A percentile compares a stretch with the other conserved stretches of the same genome.
These are phyloP conservation scores for Microctenopoma lineatum DNA, from an alignment of 2,797 vertebrate genomes.

Conservation along the genomic window DNA sequence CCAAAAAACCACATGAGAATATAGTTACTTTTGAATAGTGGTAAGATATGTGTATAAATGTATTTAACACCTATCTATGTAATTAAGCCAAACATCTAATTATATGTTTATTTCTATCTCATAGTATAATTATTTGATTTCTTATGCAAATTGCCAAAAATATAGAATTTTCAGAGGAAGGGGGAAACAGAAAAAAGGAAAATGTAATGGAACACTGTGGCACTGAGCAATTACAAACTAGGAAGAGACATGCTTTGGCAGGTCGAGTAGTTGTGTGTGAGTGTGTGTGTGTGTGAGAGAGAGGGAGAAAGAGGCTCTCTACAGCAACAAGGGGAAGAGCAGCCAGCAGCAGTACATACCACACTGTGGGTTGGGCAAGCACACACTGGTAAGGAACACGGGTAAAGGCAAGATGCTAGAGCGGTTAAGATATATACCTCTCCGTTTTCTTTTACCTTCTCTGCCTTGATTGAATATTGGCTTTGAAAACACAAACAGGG, in stretches of 20 bases:
- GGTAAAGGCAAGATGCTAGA: slow-evolving; percentile 33
- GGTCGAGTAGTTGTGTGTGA: slow-evolving; percentile 30
- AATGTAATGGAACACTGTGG: slow-evolving; percentile 24
- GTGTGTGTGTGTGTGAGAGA: background rate
- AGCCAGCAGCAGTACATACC: slow-evolving; percentile 48
- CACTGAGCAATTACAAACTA: slow-evolving; percentile 43
- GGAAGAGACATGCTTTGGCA: slow-evolving; percentile 61
- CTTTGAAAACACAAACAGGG: slow-evolving; percentile 37
- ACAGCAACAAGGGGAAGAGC: slow-evolving; percentile 48
- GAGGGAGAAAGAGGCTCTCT: slow-evolving; percentile 43
- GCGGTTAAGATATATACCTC: slow-evolving; percentile 30
- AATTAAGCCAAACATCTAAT: no score
- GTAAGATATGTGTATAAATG: slow-evolving; percentile 3
- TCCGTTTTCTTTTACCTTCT: slow-evolving; percentile 27
- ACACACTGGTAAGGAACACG: slow-evolving; percentile 29
- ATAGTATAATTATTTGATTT: no score
- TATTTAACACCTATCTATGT: background rate
- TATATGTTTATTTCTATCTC: background rate
- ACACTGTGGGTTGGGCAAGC: slow-evolving; percentile 42
- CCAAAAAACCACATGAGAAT: background rate
- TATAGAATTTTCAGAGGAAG: slow-evolving; percentile 7
- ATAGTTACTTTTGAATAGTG: no score
- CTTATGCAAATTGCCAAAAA: background rate
- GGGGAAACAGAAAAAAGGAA: slow-evolving; percentile 5
- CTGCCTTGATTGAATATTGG: slow-evolving; percentile 34